These are phyloP conservation scores for Brachyopa scutellaris DNA, from an alignment of 2,888 invertebrate genomes.

Conservation along the genomic window DNA sequence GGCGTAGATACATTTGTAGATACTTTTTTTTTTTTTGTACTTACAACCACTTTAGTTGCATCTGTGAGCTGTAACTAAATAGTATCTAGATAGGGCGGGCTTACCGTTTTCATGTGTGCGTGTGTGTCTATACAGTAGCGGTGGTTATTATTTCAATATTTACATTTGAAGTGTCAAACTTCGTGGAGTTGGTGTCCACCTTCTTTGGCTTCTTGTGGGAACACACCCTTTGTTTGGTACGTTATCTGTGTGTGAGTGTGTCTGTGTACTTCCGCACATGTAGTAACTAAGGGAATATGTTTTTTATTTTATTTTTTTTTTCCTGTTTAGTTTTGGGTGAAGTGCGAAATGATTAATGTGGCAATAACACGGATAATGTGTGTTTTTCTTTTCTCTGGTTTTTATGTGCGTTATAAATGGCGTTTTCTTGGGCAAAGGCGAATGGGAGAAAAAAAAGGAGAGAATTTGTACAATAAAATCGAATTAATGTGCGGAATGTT, in stretches of 20 bases:
- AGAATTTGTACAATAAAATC: constrained; percentile 51
- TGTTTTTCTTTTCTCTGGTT: constrained; percentile 67
- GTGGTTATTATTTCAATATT: constrained; percentile 63
- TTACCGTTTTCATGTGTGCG: not conserved
- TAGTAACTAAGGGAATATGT: constrained; percentile 35
- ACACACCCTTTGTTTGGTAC: constrained; percentile 56
- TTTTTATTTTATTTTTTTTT: constrained; percentile 49
- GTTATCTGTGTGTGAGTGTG: constrained; percentile 2
- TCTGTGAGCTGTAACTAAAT: not conserved
- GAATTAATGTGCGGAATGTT: constrained; percentile 66
- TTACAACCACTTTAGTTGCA: not conserved
- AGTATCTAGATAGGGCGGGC: constrained; percentile 28
- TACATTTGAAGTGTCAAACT: constrained; percentile 71
- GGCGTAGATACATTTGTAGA: constrained; percentile 55
- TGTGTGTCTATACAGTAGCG: constrained; percentile 51
- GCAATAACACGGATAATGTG: constrained; percentile 73
- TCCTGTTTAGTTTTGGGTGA: constrained; percentile 56
- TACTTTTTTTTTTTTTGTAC: constrained; percentile 8
- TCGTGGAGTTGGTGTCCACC: constrained; percentile 65
- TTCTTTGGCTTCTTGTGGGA: constrained; percentile 62
- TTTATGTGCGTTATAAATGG: constrained; percentile 61
- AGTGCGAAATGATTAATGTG: constrained; percentile 73
- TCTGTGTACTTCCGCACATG: not conserved
- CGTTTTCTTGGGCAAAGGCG: constrained; percentile 52
- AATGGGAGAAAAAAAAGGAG: constrained; percentile 16